Evolutionary conservation across 1,140 invertebrate species (phyloP), one percentile per base, ranked within the genome.

Genomic region (Neomicropteryx cornuta): DNA sequence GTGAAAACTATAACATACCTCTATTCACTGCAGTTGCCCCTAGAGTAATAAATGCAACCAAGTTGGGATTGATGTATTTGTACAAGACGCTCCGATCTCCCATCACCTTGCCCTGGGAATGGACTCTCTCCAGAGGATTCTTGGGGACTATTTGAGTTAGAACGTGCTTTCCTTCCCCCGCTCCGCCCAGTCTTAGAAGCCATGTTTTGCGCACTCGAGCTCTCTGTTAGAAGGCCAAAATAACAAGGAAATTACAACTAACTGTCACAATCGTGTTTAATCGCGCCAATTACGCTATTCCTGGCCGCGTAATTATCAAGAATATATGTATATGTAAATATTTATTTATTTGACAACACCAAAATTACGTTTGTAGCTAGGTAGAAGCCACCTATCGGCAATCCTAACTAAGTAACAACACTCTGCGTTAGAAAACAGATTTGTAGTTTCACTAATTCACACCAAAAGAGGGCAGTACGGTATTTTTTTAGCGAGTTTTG

Each of bases 51-150:
- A 97, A 71, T 18, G 86, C 87, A 29, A 95, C 79, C 40, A 99
- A 66, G 70, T 99, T 98, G 17, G 96, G 96, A 75, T 99, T 99
- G 32, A 92, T 76, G 60, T 99, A 98, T 60, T 99, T 99, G 66
- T 99, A 99, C 14, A 98, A 75, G 27, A 99, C 95, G 54, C 87
- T 91, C 49, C 96, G 75, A 70, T 99, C 95, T 20, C 81, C 83
- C 40, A 99, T 67, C 19, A 98, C 94, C 49, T 91, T 76, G 18
- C 96, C 96, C 58, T 94, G 90, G 1, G 94, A 96, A 60, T 97
- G 92, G 6, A 97, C 90, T 51, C 82, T 79, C 69, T 98, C 95
- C 45, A 75, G 66, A 8, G 77, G 62, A 53, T 77, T 77, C 55
- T 88, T 88, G 3, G 71, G 64, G 31, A 76, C 74, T 13, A 86